Base-by-base conservation (phyloP, 2,113 vertebrate genomes). In the Bothrops jararaca region DNA sequence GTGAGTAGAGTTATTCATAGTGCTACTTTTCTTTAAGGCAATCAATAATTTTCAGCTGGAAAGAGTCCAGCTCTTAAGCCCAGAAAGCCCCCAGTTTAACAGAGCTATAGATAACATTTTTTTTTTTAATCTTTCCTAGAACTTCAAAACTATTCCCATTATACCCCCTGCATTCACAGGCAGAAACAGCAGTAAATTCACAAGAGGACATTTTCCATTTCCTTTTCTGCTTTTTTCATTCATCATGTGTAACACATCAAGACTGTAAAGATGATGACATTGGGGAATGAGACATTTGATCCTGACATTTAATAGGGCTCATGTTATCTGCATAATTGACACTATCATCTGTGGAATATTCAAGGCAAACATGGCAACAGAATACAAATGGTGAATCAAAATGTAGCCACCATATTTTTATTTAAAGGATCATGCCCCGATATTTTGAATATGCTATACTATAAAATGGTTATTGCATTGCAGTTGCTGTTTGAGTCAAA, bases 401-500 rank as follows among this genome's bases (percentile, higher is more conserved):
- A 53, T 39, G 24, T 53, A 90, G 50, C 50, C 52, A 11, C 64
- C 29, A 90, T 10, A 42, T 80, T 48, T 90, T 90, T 60, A 60
- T 45, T 89, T 90, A 69, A 90, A 60, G 7, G 58, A n/a, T 60
- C 58, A 80, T 90, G 60, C 10, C 64, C 60, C 3, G n/a, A 90
- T 90, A 34, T 9, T 53, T 53, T 54, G 64, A 90, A 90, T 90
- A 80, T 39, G n/a, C 48, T 90, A 34, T 13, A 53, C n/a, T n/a
- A 52, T 39, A 29, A 80, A 34, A n/a, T 23, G 64, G 23, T 90
- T 80, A 90, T 53, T 90, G 89, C 22, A 20, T 64, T 90, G n/a
- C 29, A 93, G 0, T 91, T 88, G 64, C 80, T 7, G 80, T 20
- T 0, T 94, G 34, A 91, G 91, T 92, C 45, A 93, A 91, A 94